Conservation (phyloP, 2,888 invertebrate species). For the Cephus runcator region DNA sequence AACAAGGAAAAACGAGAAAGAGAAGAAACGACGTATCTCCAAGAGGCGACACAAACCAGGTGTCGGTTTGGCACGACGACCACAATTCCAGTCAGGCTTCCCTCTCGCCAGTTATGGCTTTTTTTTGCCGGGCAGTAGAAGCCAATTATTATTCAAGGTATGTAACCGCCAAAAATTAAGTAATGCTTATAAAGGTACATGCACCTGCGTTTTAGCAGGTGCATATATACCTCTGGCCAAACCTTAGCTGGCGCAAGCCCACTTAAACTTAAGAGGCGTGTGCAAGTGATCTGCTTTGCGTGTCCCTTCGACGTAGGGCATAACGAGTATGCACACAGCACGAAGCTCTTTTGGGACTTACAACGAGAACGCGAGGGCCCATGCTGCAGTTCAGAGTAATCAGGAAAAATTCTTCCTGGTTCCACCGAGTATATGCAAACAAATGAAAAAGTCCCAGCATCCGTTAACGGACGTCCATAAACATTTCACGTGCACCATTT, state of each 20-base stretch:
- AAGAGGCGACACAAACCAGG: slow-evolving; percentile 21
- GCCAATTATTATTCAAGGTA: slow-evolving; percentile 45
- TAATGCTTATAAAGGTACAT: slow-evolving; percentile 41
- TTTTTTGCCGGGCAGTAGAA: slow-evolving; percentile 11
- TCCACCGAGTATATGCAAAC: neutral
- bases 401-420: neutral
- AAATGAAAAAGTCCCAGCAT: neutral
- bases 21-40: neutral
- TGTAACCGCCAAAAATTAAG: slow-evolving; percentile 50
- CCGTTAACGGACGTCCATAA: neutral
- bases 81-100: slow-evolving; percentile 5
- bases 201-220: slow-evolving; percentile 51
- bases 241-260: slow-evolving; percentile 20
- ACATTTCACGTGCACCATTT: neutral
- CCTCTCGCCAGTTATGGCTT: slow-evolving; percentile 12
- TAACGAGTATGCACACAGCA: slow-evolving; percentile 28
- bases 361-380: neutral
- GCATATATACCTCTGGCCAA: slow-evolving; percentile 24
- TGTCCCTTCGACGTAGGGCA: slow-evolving; percentile 35
- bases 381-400: neutral
- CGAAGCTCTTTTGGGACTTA: neutral
- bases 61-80: slow-evolving; percentile 18
- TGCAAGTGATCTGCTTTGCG: slow-evolving; percentile 32
- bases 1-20: neutral
- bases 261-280: slow-evolving; percentile 28